Conservation (phyloP, 2,888 invertebrate species). For the Molorchus minor region DNA sequence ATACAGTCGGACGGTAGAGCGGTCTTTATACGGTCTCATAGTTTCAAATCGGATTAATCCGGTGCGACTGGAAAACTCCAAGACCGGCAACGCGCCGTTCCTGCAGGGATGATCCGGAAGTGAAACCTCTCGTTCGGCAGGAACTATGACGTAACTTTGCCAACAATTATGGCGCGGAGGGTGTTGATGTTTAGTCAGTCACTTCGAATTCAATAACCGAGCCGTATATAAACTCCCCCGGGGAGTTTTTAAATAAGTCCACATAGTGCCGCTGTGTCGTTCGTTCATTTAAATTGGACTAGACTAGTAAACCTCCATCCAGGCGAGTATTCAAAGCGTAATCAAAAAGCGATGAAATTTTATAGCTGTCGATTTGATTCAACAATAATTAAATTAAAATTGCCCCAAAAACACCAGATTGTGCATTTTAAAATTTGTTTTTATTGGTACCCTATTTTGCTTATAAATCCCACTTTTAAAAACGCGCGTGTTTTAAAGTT, state of each 20-base stretch:
- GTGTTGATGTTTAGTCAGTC: conserved; percentile 39
- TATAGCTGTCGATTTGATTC: conserved; percentile 15
- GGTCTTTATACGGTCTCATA: conserved; percentile 62
- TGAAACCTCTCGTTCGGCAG: conserved; percentile 33
- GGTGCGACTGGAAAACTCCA: conserved; percentile 36
- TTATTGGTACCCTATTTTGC: too few species aligned
- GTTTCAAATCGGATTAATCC: conserved; percentile 62
- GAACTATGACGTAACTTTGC: conserved; percentile 40
- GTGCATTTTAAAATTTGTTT: too few species aligned
- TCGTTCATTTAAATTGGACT: conserved; percentile 40
- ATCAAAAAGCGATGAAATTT: conserved; percentile 37
- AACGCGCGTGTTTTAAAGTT: too few species aligned
- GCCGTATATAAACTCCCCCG: conserved; percentile 35
- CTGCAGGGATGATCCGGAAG: conserved; percentile 30
- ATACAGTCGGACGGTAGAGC: conserved; percentile 57
- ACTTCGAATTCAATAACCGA: conserved; percentile 38
- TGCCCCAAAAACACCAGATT: too few species aligned
- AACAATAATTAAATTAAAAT: too few species aligned
- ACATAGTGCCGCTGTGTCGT: conserved; percentile 38
- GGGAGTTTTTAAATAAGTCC: conserved; percentile 42
- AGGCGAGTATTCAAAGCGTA: conserved; percentile 31
- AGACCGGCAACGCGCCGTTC: conserved; percentile 32
- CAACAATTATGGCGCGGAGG: conserved; percentile 37
- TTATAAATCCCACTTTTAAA: too few species aligned
- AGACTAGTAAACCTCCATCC: conserved; percentile 35